Conservation (phyloP, 2,888 invertebrate genomes). For the Sabellastarte sp. region DNA sequence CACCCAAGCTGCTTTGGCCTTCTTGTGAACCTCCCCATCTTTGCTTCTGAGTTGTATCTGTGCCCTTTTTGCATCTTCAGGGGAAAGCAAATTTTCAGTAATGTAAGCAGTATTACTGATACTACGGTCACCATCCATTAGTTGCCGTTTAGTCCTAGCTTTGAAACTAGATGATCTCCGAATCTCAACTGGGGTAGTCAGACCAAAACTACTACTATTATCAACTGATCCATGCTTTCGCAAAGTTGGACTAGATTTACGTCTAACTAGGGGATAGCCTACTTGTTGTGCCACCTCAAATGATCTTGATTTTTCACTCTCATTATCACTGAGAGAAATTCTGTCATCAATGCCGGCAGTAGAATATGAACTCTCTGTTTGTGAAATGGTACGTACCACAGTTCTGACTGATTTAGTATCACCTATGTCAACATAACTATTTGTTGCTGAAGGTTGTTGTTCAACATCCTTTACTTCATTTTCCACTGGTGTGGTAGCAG, state of each 20-base stretch:
- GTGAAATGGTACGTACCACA: no score
- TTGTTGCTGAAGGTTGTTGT: background rate
- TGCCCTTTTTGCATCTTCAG: background rate
- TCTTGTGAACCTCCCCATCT: background rate
- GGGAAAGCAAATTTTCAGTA: background rate
- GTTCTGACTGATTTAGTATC: background rate
- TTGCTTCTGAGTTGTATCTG: background rate
- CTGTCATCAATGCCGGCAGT: background rate
- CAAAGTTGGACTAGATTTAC: conserved; percentile 48
- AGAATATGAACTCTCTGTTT: no score
- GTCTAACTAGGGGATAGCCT: conserved; percentile 29
- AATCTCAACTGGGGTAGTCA: conserved; percentile 23
- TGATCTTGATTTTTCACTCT: background rate
- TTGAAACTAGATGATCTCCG: conserved; percentile 45
- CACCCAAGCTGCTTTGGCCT: conserved; percentile 67
- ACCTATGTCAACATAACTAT: background rate
- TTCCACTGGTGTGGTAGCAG: background rate
- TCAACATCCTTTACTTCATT: background rate
- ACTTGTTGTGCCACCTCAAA: no score
- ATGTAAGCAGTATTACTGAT: background rate
- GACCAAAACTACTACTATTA: conserved; percentile 25
- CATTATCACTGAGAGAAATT: background rate
- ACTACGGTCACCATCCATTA: background rate
- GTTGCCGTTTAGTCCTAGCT: conserved; percentile 26
- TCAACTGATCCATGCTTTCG: conserved; percentile 29